These are phyloP conservation scores for Dichetophora obliterata DNA, from an alignment of 2,888 invertebrate species.

Conservation along the genomic window DNA sequence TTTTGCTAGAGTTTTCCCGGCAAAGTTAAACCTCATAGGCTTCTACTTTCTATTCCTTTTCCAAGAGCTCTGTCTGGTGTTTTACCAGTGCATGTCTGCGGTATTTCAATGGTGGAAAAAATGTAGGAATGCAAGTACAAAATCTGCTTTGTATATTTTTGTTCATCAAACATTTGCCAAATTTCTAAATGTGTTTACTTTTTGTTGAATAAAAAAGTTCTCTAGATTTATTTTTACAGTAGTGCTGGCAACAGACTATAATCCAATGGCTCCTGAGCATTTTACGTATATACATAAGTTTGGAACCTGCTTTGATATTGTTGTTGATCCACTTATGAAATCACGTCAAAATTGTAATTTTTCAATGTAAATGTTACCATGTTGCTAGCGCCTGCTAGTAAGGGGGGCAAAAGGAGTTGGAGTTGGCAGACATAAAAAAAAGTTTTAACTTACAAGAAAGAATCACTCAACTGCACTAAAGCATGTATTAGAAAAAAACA, in stretches of 20 bases:
- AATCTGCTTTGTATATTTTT: not conserved
- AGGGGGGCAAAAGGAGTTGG: not conserved
- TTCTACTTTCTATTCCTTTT: not conserved
- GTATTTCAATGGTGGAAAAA: not conserved
- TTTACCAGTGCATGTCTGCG: not conserved
- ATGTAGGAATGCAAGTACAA: not conserved
- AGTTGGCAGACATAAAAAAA: slow-evolving; percentile 17
- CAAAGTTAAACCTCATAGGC: no score
- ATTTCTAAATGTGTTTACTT: not conserved
- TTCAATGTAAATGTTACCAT: no score
- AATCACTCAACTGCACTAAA: slow-evolving; percentile 30
- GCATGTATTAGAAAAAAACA: not conserved
- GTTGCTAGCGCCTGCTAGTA: not conserved
- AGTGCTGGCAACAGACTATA: not conserved
- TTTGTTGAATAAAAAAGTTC: no score
- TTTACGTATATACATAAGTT: not conserved
- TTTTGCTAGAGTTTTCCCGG: no score
- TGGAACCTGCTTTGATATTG: not conserved
- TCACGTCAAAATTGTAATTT: no score
- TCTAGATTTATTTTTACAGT: no score
- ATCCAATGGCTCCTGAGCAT: slow-evolving; percentile 7
- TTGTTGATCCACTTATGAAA: not conserved
- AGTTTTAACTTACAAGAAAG: slow-evolving; percentile 14
- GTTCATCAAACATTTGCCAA: not conserved
- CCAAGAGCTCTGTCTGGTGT: not conserved